These are phyloP conservation scores for Lagopus muta DNA, from an alignment of 2,113 vertebrate genomes.

Conservation along the genomic window DNA sequence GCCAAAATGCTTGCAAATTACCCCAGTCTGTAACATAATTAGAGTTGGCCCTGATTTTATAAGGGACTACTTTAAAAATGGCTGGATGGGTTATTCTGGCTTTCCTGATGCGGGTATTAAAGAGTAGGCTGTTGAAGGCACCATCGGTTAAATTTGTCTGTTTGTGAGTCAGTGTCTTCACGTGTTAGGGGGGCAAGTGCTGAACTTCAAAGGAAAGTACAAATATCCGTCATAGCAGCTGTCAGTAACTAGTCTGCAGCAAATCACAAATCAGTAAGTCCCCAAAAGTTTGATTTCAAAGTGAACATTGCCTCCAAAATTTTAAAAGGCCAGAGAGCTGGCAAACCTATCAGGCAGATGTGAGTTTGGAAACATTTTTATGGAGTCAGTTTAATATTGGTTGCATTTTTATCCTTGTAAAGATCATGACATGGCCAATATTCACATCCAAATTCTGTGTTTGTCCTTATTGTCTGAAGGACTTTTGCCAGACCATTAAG, in stretches of 20 bases:
- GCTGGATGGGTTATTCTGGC: not conserved
- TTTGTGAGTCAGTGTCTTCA: not conserved
- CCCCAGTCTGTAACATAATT: not conserved
- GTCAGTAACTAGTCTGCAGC: not conserved
- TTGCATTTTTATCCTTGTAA: not conserved
- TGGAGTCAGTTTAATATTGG: not conserved
- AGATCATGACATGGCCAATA: not conserved
- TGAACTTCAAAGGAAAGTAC: not conserved
- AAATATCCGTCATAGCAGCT: not conserved
- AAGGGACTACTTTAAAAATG: not conserved
- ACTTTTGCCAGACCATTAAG: not conserved
- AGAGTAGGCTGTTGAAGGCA: not conserved
- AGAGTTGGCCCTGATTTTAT: not conserved
- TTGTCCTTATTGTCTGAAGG: not conserved
- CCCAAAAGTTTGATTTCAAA: not conserved
- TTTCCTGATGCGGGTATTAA: not conserved
- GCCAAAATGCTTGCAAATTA: not conserved
- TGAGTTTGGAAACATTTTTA: not conserved
- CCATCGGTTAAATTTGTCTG: not conserved
- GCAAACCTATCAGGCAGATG: not conserved
- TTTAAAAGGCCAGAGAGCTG: slow-evolving; percentile 1
- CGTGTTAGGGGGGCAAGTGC: not conserved
- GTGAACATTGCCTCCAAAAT: not conserved
- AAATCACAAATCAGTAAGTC: not conserved
- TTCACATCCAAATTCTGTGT: not conserved